Conservation (phyloP, 2,797 vertebrate genomes). For the Okamejei kenojei region DNA sequence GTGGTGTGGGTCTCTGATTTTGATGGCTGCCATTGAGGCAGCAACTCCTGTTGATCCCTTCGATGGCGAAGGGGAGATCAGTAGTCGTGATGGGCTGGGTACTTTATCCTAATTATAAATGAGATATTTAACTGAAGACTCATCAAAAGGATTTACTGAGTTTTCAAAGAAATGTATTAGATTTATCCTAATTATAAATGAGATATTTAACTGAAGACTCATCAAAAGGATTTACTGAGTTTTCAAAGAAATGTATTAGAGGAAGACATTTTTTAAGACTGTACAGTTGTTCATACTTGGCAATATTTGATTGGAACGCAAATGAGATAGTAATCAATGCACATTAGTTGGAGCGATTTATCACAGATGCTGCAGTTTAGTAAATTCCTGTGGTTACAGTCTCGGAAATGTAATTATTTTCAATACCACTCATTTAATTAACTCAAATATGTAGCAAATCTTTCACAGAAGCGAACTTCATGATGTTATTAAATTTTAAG, state of each 20-base stretch:
- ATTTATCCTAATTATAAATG: neutral
- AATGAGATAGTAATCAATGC: neutral
- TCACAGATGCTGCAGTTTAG: neutral
- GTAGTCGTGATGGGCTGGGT: neutral
- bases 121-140: neutral
- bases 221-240: neutral
- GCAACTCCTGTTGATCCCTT: no score
- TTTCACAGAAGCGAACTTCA: neutral
- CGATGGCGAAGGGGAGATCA: no score
- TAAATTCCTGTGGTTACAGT: neutral
- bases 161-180: slow-evolving; percentile 27
- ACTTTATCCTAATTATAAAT: neutral
- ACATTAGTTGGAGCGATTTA: neutral
- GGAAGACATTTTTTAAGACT: neutral
- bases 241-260: neutral
- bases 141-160: neutral
- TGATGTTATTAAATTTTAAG: slow-evolving; percentile 30
- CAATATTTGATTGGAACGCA: neutral
- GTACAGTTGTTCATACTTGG: slow-evolving; percentile 20
- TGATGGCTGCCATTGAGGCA: no score
- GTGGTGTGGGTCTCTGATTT: no score
- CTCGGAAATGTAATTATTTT: slow-evolving; percentile 20
- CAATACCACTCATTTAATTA: slow-evolving; percentile 23
- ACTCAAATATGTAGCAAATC: slow-evolving; percentile 3
- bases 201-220: neutral